phyloP scores from a whole-genome alignment of 2,888 invertebrate species.

The Rhagonycha fulva region DNA sequence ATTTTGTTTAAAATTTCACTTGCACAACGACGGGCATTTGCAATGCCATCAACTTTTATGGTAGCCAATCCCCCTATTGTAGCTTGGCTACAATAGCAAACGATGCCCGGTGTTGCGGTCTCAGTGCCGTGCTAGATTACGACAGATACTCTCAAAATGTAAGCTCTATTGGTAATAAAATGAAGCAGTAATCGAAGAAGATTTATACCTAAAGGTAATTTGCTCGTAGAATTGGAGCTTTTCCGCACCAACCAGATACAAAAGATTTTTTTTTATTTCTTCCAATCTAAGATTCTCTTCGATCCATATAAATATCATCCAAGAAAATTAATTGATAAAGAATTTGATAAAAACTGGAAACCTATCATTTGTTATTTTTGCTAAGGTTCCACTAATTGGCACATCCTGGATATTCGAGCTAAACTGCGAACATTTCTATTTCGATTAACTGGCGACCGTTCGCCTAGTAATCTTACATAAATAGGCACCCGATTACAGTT shows the following conservation, averaged over 20 bases:
- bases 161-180: slow-evolving; percentile 42
- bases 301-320: not conserved
- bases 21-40: slow-evolving; percentile 34
- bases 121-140: slow-evolving; percentile 41
- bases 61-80: slow-evolving; percentile 39
- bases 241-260: slow-evolving; percentile 29
- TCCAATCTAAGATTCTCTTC: slow-evolving; percentile 13
- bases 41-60: slow-evolving; percentile 41
- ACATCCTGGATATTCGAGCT: slow-evolving; percentile 14
- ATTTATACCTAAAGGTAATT: slow-evolving; percentile 42
- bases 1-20: slow-evolving; percentile 36
- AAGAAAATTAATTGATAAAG: not conserved
- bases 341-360: not conserved
- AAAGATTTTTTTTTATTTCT: slow-evolving; percentile 32
- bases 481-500: slow-evolving; percentile 26
- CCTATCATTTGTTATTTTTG: not conserved
- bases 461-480: slow-evolving; percentile 26
- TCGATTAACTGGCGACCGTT: slow-evolving; percentile 26
- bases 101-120: slow-evolving; percentile 38
- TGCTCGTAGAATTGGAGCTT: slow-evolving; percentile 29
- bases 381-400: slow-evolving; percentile 6
- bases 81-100: slow-evolving; percentile 39
- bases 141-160: slow-evolving; percentile 39
- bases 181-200: slow-evolving; percentile 42
- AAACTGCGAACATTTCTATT: slow-evolving; percentile 21